Evolutionary conservation across 2,888 invertebrate genomes (phyloP), one percentile per base, ranked within the genome.

Genomic region (Hybos culiciformis): DNA sequence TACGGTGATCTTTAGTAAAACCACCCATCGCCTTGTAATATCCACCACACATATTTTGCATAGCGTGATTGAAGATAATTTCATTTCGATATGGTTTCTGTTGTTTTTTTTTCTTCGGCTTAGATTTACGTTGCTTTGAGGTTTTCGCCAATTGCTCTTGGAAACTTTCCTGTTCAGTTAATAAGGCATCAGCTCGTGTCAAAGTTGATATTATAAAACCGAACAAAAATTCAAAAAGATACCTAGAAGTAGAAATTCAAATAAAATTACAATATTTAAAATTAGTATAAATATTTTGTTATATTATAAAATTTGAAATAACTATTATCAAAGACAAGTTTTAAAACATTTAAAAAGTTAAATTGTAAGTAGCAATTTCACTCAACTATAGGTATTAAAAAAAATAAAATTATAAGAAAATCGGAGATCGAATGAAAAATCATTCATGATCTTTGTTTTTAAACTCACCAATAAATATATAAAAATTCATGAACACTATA

Each of bases 401-500:
- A n/a, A n/a, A n/a, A n/a, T n/a, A n/a, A n/a, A n/a, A n/a, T n/a
- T n/a, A n/a, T n/a, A n/a, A n/a, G n/a, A n/a, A n/a, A n/a, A n/a
- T n/a, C n/a, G n/a, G n/a, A n/a, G n/a, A n/a, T 33, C n/a, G 6
- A 15, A 7, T 15, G n/a, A n/a, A 15, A 5, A 15, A 14, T 21
- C 15, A 5, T n/a, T 17, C 32, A 12, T 18, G 8, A n/a, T n/a
- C n/a, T n/a, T n/a, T n/a, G n/a, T n/a, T n/a, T n/a, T n/a, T n/a
- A n/a, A 36, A 58, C 69, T 69, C 53, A 83, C 92, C 92, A 93
- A 66, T 84, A 97, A 53, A 96, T 85, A 61, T 93, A 94, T 55
- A 92, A 83, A 66, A 88, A 96, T 69, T 98, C 97, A 62, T 96
- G 94, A 19, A 85, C 81, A 45, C 92, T 90, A 67, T 96, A 97